Conservation (phyloP, 1,140 invertebrate genomes). For the Rhysida immarginata region DNA sequence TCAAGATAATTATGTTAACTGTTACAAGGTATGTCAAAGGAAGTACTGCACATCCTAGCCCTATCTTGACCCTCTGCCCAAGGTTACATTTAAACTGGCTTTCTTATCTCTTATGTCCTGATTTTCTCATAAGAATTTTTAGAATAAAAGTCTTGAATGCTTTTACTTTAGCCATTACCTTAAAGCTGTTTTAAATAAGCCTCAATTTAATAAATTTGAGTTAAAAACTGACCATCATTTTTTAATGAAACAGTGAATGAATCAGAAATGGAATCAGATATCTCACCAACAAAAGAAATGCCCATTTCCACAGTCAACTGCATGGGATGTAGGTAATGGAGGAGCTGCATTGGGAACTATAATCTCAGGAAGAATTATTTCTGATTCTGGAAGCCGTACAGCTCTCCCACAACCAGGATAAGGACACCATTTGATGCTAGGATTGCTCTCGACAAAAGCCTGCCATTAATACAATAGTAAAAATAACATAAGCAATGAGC, state of each 20-base stretch:
- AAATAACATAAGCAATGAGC: neutral
- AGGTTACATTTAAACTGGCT: too few relatives aligned
- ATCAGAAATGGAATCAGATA: slow-evolving; percentile 2
- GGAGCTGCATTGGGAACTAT: slow-evolving; percentile 14
- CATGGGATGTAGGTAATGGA: slow-evolving; percentile 38
- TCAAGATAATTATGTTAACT: too few relatives aligned
- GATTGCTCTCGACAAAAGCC: slow-evolving; percentile 58
- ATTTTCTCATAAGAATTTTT: too few relatives aligned
- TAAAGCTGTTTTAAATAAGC: too few relatives aligned
- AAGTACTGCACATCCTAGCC: too few relatives aligned
- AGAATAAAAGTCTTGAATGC: too few relatives aligned
- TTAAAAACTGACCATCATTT: too few relatives aligned
- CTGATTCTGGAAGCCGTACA: slow-evolving; percentile 44
- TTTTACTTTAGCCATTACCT: too few relatives aligned
- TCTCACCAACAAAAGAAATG: slow-evolving; percentile 56
- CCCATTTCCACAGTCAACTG: slow-evolving; percentile 55
- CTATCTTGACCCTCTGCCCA: too few relatives aligned
- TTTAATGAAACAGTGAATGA: neutral
- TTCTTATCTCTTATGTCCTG: too few relatives aligned
- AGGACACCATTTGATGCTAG: slow-evolving; percentile 57
- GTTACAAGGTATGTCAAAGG: too few relatives aligned
- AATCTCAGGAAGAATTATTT: slow-evolving; percentile 22
- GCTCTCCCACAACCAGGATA: slow-evolving; percentile 49
- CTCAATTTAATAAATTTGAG: too few relatives aligned
- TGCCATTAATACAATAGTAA: slow-evolving; percentile 21